Conservation (phyloP, 2,797 vertebrate genomes). For the Petrocephalus sullivani region DNA sequence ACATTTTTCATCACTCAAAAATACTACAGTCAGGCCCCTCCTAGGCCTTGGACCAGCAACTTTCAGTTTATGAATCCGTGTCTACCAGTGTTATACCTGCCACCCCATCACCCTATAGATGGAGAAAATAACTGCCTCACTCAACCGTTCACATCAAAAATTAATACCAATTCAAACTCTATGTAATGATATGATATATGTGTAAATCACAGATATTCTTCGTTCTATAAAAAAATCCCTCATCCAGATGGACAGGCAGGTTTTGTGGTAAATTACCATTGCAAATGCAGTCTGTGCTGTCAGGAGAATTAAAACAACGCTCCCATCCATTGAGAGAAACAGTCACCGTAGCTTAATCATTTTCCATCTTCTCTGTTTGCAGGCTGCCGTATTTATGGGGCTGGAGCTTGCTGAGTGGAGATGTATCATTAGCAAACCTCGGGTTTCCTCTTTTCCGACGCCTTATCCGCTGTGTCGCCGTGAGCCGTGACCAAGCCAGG, state of each 20-base stretch:
- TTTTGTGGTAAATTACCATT: slow-evolving; percentile 5
- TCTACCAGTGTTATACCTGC: neutral
- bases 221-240: neutral
- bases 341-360: slow-evolving; percentile 20
- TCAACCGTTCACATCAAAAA: neutral
- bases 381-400: slow-evolving; percentile 10
- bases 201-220: neutral
- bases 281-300: slow-evolving; percentile 18
- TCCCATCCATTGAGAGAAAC: neutral
- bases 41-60: neutral
- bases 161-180: neutral
- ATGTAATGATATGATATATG: neutral
- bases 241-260: too few relatives aligned
- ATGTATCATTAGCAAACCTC: slow-evolving; percentile 25
- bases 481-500: neutral
- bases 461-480: slow-evolving; percentile 4
- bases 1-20: neutral
- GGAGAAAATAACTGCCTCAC: neutral
- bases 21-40: neutral
- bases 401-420: slow-evolving; percentile 3
- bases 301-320: slow-evolving; percentile 23
- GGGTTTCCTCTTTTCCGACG: slow-evolving; percentile 14
- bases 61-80: neutral
- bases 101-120: neutral
- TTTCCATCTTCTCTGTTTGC: slow-evolving; percentile 19